Base-by-base conservation (phyloP, 2,888 invertebrate species). In the Blastobasis adustella region DNA sequence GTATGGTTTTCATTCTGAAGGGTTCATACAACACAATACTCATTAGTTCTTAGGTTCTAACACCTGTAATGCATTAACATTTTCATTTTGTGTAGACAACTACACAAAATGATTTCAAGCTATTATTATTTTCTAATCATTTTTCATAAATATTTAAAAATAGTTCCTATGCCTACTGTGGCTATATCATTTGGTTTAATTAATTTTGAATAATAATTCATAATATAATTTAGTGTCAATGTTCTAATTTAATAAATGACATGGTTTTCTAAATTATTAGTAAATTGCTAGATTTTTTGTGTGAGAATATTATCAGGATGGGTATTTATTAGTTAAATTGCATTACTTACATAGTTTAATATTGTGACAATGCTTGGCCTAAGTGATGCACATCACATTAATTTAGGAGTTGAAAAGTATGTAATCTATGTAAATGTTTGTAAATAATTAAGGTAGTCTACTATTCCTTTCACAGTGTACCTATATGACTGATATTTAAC, bases 21-120 rank as follows among this genome's bases (percentile, higher is more conserved):
- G 23, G 23, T 23, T 23, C 23, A 23, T 23, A 23, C 23, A 23
- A 23, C 23, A 23, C 49, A 70, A 75, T 73, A 71, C 71, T 72
- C 69, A 67, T 59, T 66, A 66, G 54, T 50, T 53, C 23, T 23
- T 23, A 23, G 23, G 23, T 23, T 23, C 23, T 23, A 23, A 23
- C 23, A 23, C 23, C 23, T 23, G 23, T 23, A 23, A 23, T 23
- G 23, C 23, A 23, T 23, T 23, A 23, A 23, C 23, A 23, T 23
- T 23, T 23, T 23, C 3, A 23, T 23, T 23, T 23, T 23, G 53
- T 57, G 49, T 55, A 56, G 57, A n/a, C n/a, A n/a, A n/a, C n/a
- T n/a, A n/a, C n/a, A n/a, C n/a, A n/a, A n/a, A n/a, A n/a, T n/a
- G n/a, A n/a, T n/a, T n/a, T n/a, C n/a, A n/a, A n/a, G n/a, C n/a